Conservation (phyloP, 2,797 vertebrate genomes). For the Somateria mollissima region DNA sequence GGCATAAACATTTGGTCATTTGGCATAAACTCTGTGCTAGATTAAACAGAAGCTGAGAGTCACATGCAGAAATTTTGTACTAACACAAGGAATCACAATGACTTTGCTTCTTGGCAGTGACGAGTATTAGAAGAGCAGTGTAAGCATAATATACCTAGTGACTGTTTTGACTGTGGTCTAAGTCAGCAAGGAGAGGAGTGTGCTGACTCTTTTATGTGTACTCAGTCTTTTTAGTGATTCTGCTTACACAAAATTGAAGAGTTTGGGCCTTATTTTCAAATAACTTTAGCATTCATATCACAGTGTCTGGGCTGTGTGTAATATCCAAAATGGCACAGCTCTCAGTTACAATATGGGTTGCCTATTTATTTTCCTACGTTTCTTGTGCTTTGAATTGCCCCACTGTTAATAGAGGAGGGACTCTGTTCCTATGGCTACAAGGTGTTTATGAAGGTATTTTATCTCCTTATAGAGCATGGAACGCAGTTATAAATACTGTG, state of each 20-base stretch:
- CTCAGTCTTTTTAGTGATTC: neutral
- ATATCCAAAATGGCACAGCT: neutral
- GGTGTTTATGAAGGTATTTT: neutral
- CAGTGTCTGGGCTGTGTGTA: neutral
- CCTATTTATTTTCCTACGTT: neutral
- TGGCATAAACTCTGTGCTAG: rapidly evolving
- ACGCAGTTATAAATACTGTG: neutral
- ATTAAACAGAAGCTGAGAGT: neutral
- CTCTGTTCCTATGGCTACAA: neutral
- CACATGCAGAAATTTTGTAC: neutral
- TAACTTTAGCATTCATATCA: neutral
- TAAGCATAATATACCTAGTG: rapidly evolving
- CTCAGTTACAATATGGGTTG: neutral
- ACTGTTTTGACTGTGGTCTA: neutral
- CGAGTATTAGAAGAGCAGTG: neutral
- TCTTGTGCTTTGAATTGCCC: neutral
- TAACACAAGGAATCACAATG: neutral
- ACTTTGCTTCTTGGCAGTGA: neutral
- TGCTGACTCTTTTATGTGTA: neutral
- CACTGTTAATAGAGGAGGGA: neutral
- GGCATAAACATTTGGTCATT: neutral
- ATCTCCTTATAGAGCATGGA: neutral
- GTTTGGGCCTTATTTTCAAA: neutral
- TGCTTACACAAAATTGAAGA: neutral
- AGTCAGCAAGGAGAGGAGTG: neutral